Evolutionary conservation across 2,797 vertebrate species (phyloP).

Genomic region (Graptemys geographica): DNA sequence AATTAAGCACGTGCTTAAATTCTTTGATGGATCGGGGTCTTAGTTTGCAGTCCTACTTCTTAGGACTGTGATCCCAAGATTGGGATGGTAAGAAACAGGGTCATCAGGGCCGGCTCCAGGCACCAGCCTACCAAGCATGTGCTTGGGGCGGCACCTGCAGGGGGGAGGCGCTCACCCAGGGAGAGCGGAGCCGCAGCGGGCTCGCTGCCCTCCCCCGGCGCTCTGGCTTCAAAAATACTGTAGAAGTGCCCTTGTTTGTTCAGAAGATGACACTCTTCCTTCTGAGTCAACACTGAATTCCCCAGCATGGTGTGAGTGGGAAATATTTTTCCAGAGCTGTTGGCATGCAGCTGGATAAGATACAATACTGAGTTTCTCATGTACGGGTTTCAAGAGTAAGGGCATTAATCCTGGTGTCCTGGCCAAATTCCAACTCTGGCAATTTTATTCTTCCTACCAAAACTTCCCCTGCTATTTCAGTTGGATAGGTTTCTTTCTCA

Average conservation of each 20-base stretch:
- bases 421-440: not conserved
- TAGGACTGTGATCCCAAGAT: slow-evolving; percentile 35
- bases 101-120: not conserved
- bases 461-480: not conserved
- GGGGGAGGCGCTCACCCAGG: too few relatives aligned
- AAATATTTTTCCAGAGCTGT: slow-evolving; percentile 17
- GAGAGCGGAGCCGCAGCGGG: too few relatives aligned
- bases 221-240: not conserved
- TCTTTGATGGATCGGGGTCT: not conserved
- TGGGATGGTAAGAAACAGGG: not conserved
- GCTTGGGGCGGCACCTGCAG: too few relatives aligned
- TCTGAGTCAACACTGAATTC: not conserved
- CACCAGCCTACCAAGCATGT: too few relatives aligned
- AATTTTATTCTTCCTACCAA: not conserved
- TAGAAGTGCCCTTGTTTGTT: not conserved
- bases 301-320: not conserved
- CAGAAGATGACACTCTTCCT: not conserved
- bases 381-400: slow-evolving; percentile 4
- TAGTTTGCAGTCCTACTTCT: not conserved
- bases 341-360: not conserved
- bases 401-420: slow-evolving; percentile 34
- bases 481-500: slow-evolving; percentile 15
- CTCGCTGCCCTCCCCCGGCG: too few relatives aligned
- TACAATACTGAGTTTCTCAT: not conserved
- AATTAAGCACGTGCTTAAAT: not conserved